Evolutionary conservation across 2,888 invertebrate species (phyloP).

Genomic region (Portevinia maculata): DNA sequence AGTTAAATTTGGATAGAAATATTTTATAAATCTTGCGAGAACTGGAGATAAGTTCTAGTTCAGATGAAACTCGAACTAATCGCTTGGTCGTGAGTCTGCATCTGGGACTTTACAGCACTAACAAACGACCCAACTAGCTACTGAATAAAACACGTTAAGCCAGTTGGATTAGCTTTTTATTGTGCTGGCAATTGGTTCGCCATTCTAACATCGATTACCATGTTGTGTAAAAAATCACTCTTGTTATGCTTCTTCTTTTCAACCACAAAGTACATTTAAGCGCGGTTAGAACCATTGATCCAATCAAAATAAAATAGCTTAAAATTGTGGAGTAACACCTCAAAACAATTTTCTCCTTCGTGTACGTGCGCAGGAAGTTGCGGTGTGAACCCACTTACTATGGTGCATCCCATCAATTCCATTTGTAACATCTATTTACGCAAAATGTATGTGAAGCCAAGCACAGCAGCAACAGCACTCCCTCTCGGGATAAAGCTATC

Average conservation of each 20-base stretch:
- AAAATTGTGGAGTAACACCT: conserved; percentile 71
- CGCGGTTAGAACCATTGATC: conserved; percentile 63
- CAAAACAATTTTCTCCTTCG: conserved; percentile 66
- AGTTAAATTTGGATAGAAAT: no score
- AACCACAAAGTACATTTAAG: neutral
- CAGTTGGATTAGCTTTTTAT: conserved; percentile 38
- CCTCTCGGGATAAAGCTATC: conserved; percentile 2
- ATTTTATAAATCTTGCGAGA: no score
- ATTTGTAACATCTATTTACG: conserved; percentile 70
- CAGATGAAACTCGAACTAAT: no score
- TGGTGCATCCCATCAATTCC: conserved; percentile 59
- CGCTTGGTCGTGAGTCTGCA: no score
- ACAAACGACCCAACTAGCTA: neutral
- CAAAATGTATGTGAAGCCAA: conserved; percentile 40
- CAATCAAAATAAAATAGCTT: conserved; percentile 71
- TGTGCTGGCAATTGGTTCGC: conserved; percentile 16
- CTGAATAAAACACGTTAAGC: neutral
- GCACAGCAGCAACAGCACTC: conserved; percentile 11
- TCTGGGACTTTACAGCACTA: no score
- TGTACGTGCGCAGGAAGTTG: conserved; percentile 73
- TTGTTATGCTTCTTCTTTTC: conserved; percentile 15
- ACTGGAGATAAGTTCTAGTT: no score
- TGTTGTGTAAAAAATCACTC: conserved; percentile 5
- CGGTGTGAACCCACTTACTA: conserved; percentile 67
- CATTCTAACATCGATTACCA: conserved; percentile 24